Percentiles rank a stretch among this genome's conserved stretches.
Conservation (phyloP, 2,113 vertebrate species). For the Cheilinus undulatus region DNA sequence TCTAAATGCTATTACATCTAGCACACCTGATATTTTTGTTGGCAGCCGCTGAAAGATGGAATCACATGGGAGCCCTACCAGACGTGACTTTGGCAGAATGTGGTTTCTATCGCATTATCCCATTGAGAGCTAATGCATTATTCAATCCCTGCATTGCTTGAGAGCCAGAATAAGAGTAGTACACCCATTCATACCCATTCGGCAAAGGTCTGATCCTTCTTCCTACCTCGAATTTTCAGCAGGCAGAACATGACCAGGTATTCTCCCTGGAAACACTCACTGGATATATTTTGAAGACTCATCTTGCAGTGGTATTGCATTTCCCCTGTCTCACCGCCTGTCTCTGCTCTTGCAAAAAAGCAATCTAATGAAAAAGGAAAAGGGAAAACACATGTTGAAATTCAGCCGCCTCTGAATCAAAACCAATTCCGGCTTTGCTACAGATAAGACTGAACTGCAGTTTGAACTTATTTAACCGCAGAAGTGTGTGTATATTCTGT, state of each 20-base stretch:
- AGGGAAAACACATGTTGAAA: slow-evolving; percentile 31
- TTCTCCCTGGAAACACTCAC: slow-evolving; percentile 34
- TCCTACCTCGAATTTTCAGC: slow-evolving; percentile 36
- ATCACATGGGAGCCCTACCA: slow-evolving; percentile 23
- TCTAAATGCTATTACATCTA: not conserved
- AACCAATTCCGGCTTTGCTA: slow-evolving; percentile 35
- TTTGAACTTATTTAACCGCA: not conserved
- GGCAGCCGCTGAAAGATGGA: slow-evolving; percentile 23
- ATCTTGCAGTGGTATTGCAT: slow-evolving; percentile 51
- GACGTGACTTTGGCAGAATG: slow-evolving; percentile 27
- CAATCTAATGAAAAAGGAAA: slow-evolving; percentile 34
- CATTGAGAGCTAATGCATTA: slow-evolving; percentile 63
- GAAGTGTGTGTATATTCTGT: not conserved
- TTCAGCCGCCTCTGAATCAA: slow-evolving; percentile 31
- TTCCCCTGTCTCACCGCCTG: slow-evolving; percentile 19
- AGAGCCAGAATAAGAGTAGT: slow-evolving; percentile 43
- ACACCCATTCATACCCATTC: slow-evolving; percentile 46
- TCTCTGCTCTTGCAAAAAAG: slow-evolving; percentile 21
- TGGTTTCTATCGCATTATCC: slow-evolving; percentile 57
- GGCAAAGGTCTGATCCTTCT: slow-evolving; percentile 46
- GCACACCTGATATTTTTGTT: not conserved
- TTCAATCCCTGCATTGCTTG: slow-evolving; percentile 44
- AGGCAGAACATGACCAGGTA: slow-evolving; percentile 34
- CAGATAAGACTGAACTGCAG: slow-evolving; percentile 24
- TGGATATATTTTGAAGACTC: slow-evolving; percentile 51